Percentiles rank a stretch among this genome's conserved stretches.
Evolutionary conservation across 1,140 invertebrate species (phyloP).

Genomic region (Ips typographus): DNA sequence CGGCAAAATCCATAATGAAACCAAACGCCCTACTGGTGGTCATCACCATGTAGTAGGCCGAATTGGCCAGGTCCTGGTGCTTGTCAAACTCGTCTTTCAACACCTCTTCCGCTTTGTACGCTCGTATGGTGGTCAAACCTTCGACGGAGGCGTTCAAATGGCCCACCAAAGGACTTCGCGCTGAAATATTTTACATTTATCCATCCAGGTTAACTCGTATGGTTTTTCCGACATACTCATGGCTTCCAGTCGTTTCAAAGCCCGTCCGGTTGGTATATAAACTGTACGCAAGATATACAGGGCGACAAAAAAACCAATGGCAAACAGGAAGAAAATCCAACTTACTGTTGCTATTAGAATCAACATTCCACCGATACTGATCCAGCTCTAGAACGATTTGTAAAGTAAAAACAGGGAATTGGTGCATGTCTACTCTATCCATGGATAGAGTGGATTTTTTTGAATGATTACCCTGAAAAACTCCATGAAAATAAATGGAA

Average conservation of each 20-base stretch:
- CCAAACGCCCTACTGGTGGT: slow-evolving; percentile 68
- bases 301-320: slow-evolving; percentile 30
- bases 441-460: too few relatives aligned
- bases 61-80: slow-evolving; percentile 72
- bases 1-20: slow-evolving; percentile 76
- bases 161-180: slow-evolving; percentile 65
- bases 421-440: not conserved
- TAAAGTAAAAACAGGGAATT: not conserved
- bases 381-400: slow-evolving; percentile 25
- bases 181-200: slow-evolving; percentile 54
- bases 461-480: slow-evolving; percentile 26
- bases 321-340: slow-evolving; percentile 33
- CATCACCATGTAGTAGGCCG: slow-evolving; percentile 66
- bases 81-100: slow-evolving; percentile 80
- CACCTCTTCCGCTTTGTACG: slow-evolving; percentile 75
- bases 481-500: slow-evolving; percentile 41
- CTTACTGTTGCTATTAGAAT: slow-evolving; percentile 39
- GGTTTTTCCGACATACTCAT: slow-evolving; percentile 54
- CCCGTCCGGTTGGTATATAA: slow-evolving; percentile 64
- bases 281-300: slow-evolving; percentile 61
- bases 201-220: slow-evolving; percentile 51
- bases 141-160: slow-evolving; percentile 68
- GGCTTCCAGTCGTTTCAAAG: slow-evolving; percentile 66
- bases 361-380: slow-evolving; percentile 38
- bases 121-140: slow-evolving; percentile 83